Percentiles rank a stretch among this genome's conserved stretches.
Evolutionary conservation across 2,797 vertebrate species (phyloP).

Genomic region (Hippopotamyrus pictus): DNA sequence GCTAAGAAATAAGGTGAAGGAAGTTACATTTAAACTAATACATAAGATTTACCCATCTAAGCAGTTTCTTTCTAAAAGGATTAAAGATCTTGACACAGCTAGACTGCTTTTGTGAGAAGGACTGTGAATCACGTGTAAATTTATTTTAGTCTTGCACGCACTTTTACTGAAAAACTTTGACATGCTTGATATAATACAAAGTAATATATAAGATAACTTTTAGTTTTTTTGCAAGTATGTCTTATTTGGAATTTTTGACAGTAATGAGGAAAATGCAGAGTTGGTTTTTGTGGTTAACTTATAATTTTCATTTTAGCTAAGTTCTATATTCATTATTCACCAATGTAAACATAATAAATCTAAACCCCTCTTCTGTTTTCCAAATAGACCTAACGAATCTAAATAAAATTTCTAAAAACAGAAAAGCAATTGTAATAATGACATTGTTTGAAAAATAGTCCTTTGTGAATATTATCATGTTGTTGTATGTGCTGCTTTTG

Average conservation of each 20-base stretch:
- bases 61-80: neutral
- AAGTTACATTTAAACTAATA: neutral
- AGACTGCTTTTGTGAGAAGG: neutral
- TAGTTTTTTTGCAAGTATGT: no score
- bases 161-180: neutral
- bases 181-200: neutral
- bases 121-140: neutral
- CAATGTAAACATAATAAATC: neutral
- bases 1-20: neutral
- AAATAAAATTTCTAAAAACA: neutral
- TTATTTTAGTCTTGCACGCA: neutral
- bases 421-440: neutral
- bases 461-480: neutral
- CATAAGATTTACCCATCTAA: neutral
- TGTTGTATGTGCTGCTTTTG: neutral
- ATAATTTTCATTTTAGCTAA: no score
- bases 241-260: no score
- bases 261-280: no score
- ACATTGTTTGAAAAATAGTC: neutral
- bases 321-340: neutral
- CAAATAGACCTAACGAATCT: neutral
- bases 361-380: neutral
- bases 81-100: neutral
- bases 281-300: no score
- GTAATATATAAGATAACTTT: no score